Evolutionary conservation across 1,140 invertebrate genomes (phyloP), one percentile per base, ranked within the genome.

Genomic region (Listronotus bonariensis): DNA sequence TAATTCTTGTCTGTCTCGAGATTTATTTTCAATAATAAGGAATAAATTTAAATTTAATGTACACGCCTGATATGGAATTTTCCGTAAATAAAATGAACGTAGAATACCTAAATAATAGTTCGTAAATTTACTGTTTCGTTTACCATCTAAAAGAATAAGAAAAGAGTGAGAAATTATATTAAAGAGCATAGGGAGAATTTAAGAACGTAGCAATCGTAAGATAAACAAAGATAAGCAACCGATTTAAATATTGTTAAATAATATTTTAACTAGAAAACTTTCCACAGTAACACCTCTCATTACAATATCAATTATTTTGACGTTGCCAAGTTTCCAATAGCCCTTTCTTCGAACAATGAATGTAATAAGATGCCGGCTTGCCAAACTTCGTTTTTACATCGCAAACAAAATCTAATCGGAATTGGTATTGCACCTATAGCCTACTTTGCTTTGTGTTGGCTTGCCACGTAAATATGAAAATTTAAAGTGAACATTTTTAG

Each of bases 401-500:
- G 57, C 57, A 36, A 58, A 58, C 41, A 45, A 56, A 58, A 58
- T 58, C 57, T 51, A 60, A 60, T 60, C 57, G 46, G 57, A 51
- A 60, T 60, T 60, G 46, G 57, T 60, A 60, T 60, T 60, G 46
- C 57, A 60, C 57, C 57, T 57, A 38, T 55, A 55, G 54, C 55
- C 55, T 48, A 58, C 55, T 49, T 60, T 60, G 31, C 18, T 36
- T 60, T 60, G 57, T 60, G 32, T 62, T 42, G 38, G 51, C 20
- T 45, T 45, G 41, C 60, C 60, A 54, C 49, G 60, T 54, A 51
- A 65, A 65, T 58, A 58, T 65, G 57, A 58, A 65, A 65, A 65
- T 57, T 57, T 65, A 40, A 41, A 65, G 55, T 57, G 18, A 38
- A 57, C 48, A 65, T 65, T 65, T 65, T 65, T 65, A 65, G 63